These are phyloP conservation scores for Acanthoscelides obtectus DNA, from an alignment of 2,888 invertebrate species.

Conservation along the genomic window DNA sequence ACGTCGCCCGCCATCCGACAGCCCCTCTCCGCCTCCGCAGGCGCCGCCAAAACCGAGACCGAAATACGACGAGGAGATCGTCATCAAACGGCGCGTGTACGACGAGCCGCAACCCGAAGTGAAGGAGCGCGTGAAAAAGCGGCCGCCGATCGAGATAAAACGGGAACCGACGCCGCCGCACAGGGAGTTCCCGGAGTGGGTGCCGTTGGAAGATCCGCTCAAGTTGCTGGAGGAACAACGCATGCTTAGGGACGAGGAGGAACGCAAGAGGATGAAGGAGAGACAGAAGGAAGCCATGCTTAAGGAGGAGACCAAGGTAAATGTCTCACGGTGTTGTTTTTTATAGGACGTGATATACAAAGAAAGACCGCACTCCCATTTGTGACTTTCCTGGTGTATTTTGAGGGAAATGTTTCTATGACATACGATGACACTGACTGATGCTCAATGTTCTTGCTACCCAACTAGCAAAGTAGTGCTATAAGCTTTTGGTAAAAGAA, in stretches of 20 bases:
- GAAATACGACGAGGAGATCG: conserved; percentile 34
- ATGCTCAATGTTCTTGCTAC: no score
- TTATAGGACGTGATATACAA: no score
- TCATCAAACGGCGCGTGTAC: conserved; percentile 37
- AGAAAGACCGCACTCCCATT: no score
- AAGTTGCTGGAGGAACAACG: conserved; percentile 34
- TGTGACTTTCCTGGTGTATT: no score
- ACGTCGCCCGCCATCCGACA: conserved; percentile 25
- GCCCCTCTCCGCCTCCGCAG: conserved; percentile 29
- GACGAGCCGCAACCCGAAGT: conserved; percentile 36
- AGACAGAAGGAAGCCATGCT: conserved; percentile 37
- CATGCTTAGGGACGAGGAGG: conserved; percentile 38
- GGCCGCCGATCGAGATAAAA: conserved; percentile 23
- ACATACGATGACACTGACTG: no score
- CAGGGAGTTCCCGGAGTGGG: conserved; percentile 29
- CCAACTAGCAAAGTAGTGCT: no score
- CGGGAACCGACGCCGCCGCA: conserved; percentile 28
- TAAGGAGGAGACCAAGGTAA: conserved; percentile 36
- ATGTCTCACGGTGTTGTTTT: no score
- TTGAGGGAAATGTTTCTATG: no score
- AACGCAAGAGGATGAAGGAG: conserved; percentile 40
- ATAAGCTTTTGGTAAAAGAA: no score
- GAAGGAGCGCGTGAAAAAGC: conserved; percentile 38
- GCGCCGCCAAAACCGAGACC: conserved; percentile 30
- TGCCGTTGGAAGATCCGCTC: conserved; percentile 38